Evolutionary conservation across 2,797 vertebrate species (phyloP), one percentile per base, ranked within the genome.

Genomic region (Borostomias antarcticus): DNA sequence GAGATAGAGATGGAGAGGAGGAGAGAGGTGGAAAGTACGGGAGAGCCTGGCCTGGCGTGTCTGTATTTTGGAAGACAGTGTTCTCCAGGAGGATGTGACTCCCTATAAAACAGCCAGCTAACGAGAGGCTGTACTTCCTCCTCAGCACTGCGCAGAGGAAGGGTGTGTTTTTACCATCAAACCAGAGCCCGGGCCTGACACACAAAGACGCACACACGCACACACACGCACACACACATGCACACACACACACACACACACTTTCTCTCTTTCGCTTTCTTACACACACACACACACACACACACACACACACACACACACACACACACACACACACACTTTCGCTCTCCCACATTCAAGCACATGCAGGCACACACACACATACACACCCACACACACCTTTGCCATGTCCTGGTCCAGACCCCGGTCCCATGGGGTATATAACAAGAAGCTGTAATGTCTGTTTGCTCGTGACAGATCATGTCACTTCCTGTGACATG

Each of bases 121-220:
- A 57, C 23, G 28, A 40, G 23, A 40, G 11, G 30, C 19, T 3
- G 32, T 4, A 4, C 57, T 58, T 58, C 37, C 43, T 30, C 54
- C 52, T 56, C 50, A 17, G 26, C 19, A 64, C 40, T 28, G 52
- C 43, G 10, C 53, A 45, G 19, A 37, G 33, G 9, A 37, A 28
- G 61, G 60, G 60, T 68, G 52, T 78, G 80, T 67, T 68, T 76
- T 82, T 81, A 66, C 30, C 62, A 74, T 80, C 71, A 82, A 56
- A 70, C 56, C 50, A 71, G 48, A 66, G 28, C 29, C 8, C 8
- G 15, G 11, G 25, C 13, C 23, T 10, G 32, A 8, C 53, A 23
- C 19, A 35, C 32, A 37, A 33, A 59, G 33, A 43, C 2, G 33
- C 33, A 17, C 52, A 30, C 29, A 43, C 48, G 23, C 48, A 51